Evolutionary conservation across 2,888 invertebrate genomes (phyloP), one percentile per base, ranked within the genome.

Genomic region (Tinea trinotella): DNA sequence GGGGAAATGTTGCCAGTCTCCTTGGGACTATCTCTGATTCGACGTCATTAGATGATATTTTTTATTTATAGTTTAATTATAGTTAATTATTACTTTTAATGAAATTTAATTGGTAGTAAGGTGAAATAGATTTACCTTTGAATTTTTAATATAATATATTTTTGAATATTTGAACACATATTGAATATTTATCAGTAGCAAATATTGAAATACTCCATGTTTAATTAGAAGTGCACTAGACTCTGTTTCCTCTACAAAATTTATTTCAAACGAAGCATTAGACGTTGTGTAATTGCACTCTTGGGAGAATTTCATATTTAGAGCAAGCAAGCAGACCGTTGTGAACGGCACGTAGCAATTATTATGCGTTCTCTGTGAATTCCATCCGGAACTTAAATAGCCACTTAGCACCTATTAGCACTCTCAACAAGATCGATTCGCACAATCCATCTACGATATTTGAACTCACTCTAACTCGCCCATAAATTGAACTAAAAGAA

Each of bases 331-430:
- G 13, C 22, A 22, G 22, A 22, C 22, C 22, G 22, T 22, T 22
- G 22, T 7, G 7, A 30, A 30, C 30, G 48, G 48, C n/a, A 2
- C n/a, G 48, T 48, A 48, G 48, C 20, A 30, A 30, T 30, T 30
- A 30, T 10, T 30, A 30, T 30, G 30, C 30, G 30, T 30, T 30
- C 30, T 30, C 7, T 2, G 7, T 30, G 30, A 7, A 30, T 30
- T 30, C 30, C 7, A 10, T 10, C 3, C 17, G 40, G 24, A 5
- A 50, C 50, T 15, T 50, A 50, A 50, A 22, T 9, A 50, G 50
- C 18, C 46, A n/a, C 17, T 50, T 50, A 50, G 50, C 50, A 24
- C 18, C 50, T 4, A 50, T 50, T 50, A 50, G 18, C 13, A 50
- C 22, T 24, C 24, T 50, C 17, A 24, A 50, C 13, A 5, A 19